These are phyloP conservation scores for Girardia tigrina DNA, from an alignment of 2,888 invertebrate genomes.

Conservation along the genomic window DNA sequence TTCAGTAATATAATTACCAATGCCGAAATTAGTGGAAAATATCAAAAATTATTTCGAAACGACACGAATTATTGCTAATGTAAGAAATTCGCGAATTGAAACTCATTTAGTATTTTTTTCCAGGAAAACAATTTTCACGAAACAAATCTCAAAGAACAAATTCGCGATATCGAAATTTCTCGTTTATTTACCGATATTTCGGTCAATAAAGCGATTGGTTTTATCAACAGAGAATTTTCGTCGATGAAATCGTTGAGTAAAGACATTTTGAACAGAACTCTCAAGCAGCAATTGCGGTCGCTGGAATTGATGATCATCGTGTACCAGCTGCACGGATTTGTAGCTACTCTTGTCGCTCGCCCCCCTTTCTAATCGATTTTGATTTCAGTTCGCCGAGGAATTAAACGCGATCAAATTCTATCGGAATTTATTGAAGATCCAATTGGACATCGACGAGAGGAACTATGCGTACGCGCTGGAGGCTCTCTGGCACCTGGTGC, in stretches of 20 bases:
- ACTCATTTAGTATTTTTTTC: background rate
- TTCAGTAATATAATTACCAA: background rate
- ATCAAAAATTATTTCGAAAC: slow-evolving; percentile 8
- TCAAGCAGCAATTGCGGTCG: background rate
- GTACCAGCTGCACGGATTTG: background rate
- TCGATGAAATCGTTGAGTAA: background rate
- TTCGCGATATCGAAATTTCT: background rate
- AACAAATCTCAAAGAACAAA: background rate
- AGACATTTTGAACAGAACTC: background rate
- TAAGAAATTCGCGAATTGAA: background rate
- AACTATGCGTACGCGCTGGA: background rate
- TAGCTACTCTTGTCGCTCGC: no score
- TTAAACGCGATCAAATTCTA: background rate
- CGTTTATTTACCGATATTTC: background rate
- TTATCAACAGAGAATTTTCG: background rate
- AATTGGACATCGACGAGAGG: background rate
- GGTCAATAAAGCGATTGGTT: background rate
- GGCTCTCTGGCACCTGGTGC: background rate
- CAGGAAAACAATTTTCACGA: background rate
- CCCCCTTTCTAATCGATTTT: no score
- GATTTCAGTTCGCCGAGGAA: background rate
- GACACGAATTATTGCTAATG: background rate
- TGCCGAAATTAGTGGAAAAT: background rate
- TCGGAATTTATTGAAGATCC: background rate
- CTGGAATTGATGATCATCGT: background rate